Base-by-base conservation (phyloP, 2,888 invertebrate genomes). In the Minunthozetes semirufus region DNA sequence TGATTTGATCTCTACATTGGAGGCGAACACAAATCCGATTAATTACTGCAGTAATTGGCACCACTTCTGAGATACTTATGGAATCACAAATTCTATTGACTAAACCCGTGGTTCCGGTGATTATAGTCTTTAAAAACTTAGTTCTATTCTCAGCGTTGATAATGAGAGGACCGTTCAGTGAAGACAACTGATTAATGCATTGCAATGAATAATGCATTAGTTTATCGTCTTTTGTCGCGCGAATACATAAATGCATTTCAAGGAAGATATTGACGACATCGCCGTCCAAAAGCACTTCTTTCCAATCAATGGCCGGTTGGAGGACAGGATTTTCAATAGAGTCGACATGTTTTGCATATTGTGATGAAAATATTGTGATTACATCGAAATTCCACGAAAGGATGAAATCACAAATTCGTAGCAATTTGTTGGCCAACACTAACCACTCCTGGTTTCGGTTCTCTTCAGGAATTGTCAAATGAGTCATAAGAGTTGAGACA, bases 161-260 rank as follows among this genome's bases (percentile, higher is more conserved):
- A 76, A 88, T 82, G 8, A 89, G 83, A 2, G 84, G 83, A 6
- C 90, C 90, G 81, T 87, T 87, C 42, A 91, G 82, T 19, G 89
- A 88, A 0, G 89, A 88, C 76, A 94, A 84, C 82, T 94, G 94
- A 13, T 90, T 89, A 66, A 95, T 85, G 82, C 94, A 93, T 73
- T 88, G 90, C 75, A 94, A 83, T 0, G 92, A 89, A 77, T 90
- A 90, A 81, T 89, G 89, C 11, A 90, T 88, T 79, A 93, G 85
- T 15, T 75, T 73, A 3, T 56, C 25, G 22, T 76, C 68, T 8
- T 50, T 63, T 13, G 68, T 25, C 33, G 25, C 17, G 33, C 75
- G 48, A 27, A 72, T 27, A 70, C 33, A 29, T 29, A 73, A 29
- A 70, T 77, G 76, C 80, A 86, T 86, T 81, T 89, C 89, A 81